Evolutionary conservation across 2,797 vertebrate genomes (phyloP), one percentile per base, ranked within the genome.

Genomic region (Halcyon chelicuti): DNA sequence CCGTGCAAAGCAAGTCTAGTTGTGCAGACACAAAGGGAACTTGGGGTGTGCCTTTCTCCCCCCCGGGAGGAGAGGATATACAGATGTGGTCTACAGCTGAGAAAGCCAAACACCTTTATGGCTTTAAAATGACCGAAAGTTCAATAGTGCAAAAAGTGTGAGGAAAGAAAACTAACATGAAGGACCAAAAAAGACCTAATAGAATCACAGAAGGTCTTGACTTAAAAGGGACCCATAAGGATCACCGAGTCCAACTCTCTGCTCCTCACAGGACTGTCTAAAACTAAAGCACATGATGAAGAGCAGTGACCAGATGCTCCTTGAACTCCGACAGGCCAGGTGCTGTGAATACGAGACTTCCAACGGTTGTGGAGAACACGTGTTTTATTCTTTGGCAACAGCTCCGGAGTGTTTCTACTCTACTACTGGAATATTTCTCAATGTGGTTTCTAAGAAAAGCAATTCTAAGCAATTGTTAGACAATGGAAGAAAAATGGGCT

Each of bases 321-420:
- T 14, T 66, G 42, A 60, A 3, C 18, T 61, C 40, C 14, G 6
- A 52, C 11, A 67, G 39, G 22, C 14, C 23, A 8, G 6, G 18
- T 25, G 15, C 7, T 2, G 1, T 6, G 23, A 70, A 31, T 18
- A 40, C 15, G 12, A 4, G 10, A 14, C 21, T 76, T 44, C 35
- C 44, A 67, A 5, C 14, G 51, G 0, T 0, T 67, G 20, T 29
- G 57, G 35, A 39, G 71, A 65, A 51, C 5, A 18, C 35, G 2
- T 14, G 5, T 40, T 88, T 84, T 26, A 57, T 11, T 57, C 40
- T 74, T 49, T 55, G 46, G 37, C 22, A 75, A 68, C 37, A 26
- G 52, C 28, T 74, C 46, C 57, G 2, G 4, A 73, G 26, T 42
- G 26, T 55, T 73, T 77, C 61, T 58, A 7, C 25, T 81, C 28